phyloP scores from a whole-genome alignment of 2,113 vertebrate species.

The Xyrauchen texanus region DNA sequence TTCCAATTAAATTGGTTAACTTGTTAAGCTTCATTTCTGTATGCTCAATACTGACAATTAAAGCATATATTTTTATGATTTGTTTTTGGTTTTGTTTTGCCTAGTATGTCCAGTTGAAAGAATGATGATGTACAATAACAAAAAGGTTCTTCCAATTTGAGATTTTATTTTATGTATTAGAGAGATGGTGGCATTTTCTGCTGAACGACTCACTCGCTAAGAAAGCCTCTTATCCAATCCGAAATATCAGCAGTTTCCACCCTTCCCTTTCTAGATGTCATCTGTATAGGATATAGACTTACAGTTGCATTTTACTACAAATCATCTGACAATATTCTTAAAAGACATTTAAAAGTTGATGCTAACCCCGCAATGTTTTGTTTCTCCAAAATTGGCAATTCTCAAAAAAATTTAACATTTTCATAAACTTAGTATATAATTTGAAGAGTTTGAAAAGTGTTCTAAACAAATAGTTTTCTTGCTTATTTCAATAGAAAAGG shows the following conservation, averaged over 20 bases:
- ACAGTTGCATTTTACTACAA: not conserved
- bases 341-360: not conserved
- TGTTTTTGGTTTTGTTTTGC: conserved; percentile 1
- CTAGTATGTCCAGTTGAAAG: not conserved
- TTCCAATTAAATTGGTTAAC: not conserved
- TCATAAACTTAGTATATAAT: not conserved
- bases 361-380: too few relatives aligned
- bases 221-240: conserved; percentile 60
- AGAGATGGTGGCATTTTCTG: conserved; percentile 8
- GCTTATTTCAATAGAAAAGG: not conserved
- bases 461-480: not conserved
- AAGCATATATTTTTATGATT: conserved; percentile 70
- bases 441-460: not conserved
- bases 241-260: conserved; percentile 59
- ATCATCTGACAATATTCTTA: not conserved
- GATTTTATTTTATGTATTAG: not conserved
- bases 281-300: conserved; percentile 47
- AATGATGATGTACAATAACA: not conserved
- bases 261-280: conserved; percentile 31
- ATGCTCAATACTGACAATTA: conserved; percentile 61
- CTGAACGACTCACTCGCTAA: conserved; percentile 50
- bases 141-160: not conserved
- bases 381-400: too few relatives aligned
- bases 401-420: too few relatives aligned
- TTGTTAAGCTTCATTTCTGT: conserved; percentile 16